Conservation (phyloP, 2,797 vertebrate species). For the Characodon lateralis region DNA sequence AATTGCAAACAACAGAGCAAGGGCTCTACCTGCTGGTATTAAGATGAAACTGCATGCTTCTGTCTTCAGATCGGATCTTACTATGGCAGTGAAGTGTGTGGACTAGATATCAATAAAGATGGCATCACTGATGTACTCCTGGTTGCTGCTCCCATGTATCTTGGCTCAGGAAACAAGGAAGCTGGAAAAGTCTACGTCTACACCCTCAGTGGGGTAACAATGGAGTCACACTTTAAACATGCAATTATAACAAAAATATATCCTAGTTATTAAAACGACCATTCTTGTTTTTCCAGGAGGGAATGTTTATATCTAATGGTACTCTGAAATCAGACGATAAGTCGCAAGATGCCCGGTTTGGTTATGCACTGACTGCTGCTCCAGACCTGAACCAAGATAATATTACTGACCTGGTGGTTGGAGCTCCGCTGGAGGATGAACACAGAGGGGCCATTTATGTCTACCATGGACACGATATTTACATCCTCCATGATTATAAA, state of each 20-base stretch:
- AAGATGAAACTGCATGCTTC: conserved; percentile 19
- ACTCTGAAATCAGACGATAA: conserved; percentile 82
- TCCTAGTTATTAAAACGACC: not conserved
- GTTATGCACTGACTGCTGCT: conserved; percentile 86
- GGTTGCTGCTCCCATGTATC: conserved; percentile 93
- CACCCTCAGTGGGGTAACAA: conserved; percentile 79
- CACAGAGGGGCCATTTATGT: conserved; percentile 92
- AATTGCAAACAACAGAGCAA: conserved; percentile 15
- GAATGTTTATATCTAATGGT: conserved; percentile 82
- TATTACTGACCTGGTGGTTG: conserved; percentile 86
- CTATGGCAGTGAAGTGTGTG: conserved; percentile 93
- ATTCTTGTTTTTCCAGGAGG: conserved; percentile 61
- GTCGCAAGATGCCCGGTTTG: conserved; percentile 90
- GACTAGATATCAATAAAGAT: conserved; percentile 88
- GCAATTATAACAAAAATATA: not conserved
- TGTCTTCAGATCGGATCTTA: conserved; percentile 91
- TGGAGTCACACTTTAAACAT: not conserved
- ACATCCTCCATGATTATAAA: conserved; percentile 80
- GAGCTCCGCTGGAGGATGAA: conserved; percentile 92
- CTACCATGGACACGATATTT: conserved; percentile 84
- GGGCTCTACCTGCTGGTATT: conserved; percentile 57
- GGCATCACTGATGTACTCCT: conserved; percentile 91
- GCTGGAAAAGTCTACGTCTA: conserved; percentile 91
- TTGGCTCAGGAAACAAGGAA: conserved; percentile 91
- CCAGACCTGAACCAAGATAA: conserved; percentile 92